A percentile compares a stretch with the other conserved stretches of the same genome.
Conservation (phyloP, 53 echinoderm and acorn worm genomes). For the Apostichopus leukothele region DNA sequence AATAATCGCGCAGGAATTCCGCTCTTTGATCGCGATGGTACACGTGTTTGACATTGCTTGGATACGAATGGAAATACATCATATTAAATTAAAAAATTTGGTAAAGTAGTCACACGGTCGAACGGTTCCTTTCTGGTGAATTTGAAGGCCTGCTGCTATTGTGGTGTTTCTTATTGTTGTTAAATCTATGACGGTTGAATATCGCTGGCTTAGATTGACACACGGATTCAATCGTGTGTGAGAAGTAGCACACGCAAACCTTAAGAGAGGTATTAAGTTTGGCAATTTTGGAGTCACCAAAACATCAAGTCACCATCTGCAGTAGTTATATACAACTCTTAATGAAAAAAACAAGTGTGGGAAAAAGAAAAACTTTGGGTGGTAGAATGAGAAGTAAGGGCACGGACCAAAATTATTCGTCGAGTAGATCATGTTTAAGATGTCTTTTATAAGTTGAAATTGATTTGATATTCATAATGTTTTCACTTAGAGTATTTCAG, state of each 20-base stretch:
- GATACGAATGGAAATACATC: not conserved
- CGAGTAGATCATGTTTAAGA: no score
- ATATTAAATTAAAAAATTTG: slow-evolving; percentile 13
- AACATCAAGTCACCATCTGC: no score
- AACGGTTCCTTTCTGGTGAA: not conserved
- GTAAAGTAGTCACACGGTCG: slow-evolving; percentile 8
- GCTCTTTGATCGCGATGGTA: not conserved
- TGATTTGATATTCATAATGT: no score
- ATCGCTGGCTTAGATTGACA: not conserved
- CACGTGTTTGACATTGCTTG: slow-evolving; percentile 21
- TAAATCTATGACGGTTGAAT: no score
- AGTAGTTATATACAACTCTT: no score
- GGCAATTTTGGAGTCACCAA: not conserved
- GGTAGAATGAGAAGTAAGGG: not conserved
- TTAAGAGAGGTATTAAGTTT: not conserved
- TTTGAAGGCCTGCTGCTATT: not conserved
- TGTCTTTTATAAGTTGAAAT: no score
- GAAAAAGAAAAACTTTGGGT: not conserved
- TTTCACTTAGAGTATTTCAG: no score
- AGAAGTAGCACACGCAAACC: slow-evolving; percentile 3
- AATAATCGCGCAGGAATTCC: slow-evolving; percentile 28
- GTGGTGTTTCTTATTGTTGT: not conserved
- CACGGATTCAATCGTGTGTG: not conserved
- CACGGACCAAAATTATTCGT: no score
- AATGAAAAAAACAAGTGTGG: not conserved